These are phyloP conservation scores for Chaetodon auriga DNA, from an alignment of 2,113 vertebrate genomes.

Conservation along the genomic window DNA sequence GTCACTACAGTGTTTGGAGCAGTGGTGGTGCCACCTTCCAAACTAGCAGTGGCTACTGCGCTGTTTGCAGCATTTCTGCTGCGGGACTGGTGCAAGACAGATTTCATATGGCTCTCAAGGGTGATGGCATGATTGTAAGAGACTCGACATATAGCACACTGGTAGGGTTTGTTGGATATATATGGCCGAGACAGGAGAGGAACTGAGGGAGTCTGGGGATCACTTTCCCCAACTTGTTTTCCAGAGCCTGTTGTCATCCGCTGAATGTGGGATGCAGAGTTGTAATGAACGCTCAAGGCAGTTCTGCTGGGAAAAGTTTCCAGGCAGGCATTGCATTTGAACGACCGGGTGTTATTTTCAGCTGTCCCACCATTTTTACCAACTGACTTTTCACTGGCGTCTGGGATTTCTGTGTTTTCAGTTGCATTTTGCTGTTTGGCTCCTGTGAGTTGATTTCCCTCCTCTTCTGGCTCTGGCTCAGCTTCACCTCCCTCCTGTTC, in stretches of 20 bases:
- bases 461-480: slow-evolving; percentile 68
- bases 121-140: slow-evolving; percentile 95
- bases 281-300: slow-evolving; percentile 91
- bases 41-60: slow-evolving; percentile 44
- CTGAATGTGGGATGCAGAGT: slow-evolving; percentile 91
- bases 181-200: slow-evolving; percentile 74
- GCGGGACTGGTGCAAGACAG: slow-evolving; percentile 92
- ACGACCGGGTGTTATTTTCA: slow-evolving; percentile 82
- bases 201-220: slow-evolving; percentile 34
- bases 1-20: slow-evolving; percentile 60
- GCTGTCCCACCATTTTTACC: slow-evolving; percentile 72
- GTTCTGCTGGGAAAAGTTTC: slow-evolving; percentile 91
- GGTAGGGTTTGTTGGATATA: slow-evolving; percentile 90
- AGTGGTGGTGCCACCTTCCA: slow-evolving; percentile 55
- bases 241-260: slow-evolving; percentile 88
- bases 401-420: slow-evolving; percentile 69
- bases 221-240: slow-evolving; percentile 73
- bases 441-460: slow-evolving; percentile 62
- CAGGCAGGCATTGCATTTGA: slow-evolving; percentile 91
- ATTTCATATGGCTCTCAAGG: slow-evolving; percentile 93
- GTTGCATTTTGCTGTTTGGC: slow-evolving; percentile 66
- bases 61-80: slow-evolving; percentile 82
- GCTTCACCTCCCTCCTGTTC: slow-evolving; percentile 71
- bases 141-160: slow-evolving; percentile 91
- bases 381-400: slow-evolving; percentile 65